Conservation (phyloP, 2,113 vertebrate genomes). For the Rhipidura dahli region DNA sequence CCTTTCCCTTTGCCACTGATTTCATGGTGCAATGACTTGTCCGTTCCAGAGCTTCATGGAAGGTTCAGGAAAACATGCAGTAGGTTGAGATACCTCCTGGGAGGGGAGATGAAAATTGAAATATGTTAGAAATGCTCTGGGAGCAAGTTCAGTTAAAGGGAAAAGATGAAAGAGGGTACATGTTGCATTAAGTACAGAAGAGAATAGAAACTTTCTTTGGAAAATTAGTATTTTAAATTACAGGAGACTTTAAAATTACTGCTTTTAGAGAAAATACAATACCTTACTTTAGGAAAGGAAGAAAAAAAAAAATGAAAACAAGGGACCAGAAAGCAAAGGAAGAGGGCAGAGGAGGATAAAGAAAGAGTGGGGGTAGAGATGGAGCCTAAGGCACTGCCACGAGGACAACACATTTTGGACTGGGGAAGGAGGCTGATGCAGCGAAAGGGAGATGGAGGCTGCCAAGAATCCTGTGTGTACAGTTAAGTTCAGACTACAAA, state of each 20-base stretch:
- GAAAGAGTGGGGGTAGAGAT: neutral
- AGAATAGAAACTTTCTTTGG: neutral
- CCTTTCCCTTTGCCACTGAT: neutral
- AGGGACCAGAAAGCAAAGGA: neutral
- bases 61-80: neutral
- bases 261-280: neutral
- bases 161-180: neutral
- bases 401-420: neutral
- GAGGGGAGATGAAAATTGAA: neutral
- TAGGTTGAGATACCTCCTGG: neutral
- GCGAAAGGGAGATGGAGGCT: neutral
- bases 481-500: neutral
- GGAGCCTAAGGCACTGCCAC: neutral
- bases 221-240: neutral
- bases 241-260: neutral
- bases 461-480: neutral
- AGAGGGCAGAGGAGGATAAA: neutral
- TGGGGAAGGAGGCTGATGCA: neutral
- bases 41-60: neutral
- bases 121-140: neutral
- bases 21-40: neutral
- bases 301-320: neutral
- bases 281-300: neutral
- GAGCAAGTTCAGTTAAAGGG: neutral
- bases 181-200: neutral